A percentile compares a stretch with the other conserved stretches of the same genome.
Evolutionary conservation across 2,113 vertebrate species (phyloP).

Genomic region (Tretioscincus oriximinensis): DNA sequence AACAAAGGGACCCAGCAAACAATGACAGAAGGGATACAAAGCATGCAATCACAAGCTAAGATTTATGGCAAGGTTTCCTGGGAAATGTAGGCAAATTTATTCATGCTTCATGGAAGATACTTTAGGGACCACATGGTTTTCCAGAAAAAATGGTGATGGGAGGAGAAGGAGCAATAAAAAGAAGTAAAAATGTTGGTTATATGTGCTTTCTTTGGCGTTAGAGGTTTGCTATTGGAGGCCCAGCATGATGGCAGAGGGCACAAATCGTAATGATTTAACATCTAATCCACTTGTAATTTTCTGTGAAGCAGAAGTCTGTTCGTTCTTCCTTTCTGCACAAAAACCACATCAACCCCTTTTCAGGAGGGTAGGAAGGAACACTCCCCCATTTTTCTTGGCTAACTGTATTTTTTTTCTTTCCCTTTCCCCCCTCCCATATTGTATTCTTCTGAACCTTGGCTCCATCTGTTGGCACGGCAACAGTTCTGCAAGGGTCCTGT

Average conservation of each 20-base stretch:
- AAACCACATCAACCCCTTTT: not conserved
- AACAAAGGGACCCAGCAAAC: no score
- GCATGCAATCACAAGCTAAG: no score
- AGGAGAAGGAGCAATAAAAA: not conserved
- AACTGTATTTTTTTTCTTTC: not conserved
- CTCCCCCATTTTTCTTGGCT: not conserved
- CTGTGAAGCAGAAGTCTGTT: not conserved
- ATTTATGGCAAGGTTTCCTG: no score
- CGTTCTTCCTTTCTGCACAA: not conserved
- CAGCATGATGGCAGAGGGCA: not conserved
- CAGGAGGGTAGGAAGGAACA: conserved; percentile 7
- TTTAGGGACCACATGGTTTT: not conserved
- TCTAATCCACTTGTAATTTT: not conserved
- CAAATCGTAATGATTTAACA: not conserved
- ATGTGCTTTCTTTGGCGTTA: not conserved
- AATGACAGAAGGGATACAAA: no score
- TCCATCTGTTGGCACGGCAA: conserved; percentile 22
- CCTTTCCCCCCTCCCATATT: not conserved
- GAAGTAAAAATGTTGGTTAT: not conserved
- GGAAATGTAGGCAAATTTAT: no score
- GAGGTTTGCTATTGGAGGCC: not conserved
- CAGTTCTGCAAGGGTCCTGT: conserved; percentile 16
- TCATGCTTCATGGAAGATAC: no score
- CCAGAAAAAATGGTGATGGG: not conserved
- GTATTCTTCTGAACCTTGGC: conserved; percentile 22